These are phyloP conservation scores for Hemicordylus capensis DNA, from an alignment of 2,113 vertebrate genomes.

Conservation along the genomic window DNA sequence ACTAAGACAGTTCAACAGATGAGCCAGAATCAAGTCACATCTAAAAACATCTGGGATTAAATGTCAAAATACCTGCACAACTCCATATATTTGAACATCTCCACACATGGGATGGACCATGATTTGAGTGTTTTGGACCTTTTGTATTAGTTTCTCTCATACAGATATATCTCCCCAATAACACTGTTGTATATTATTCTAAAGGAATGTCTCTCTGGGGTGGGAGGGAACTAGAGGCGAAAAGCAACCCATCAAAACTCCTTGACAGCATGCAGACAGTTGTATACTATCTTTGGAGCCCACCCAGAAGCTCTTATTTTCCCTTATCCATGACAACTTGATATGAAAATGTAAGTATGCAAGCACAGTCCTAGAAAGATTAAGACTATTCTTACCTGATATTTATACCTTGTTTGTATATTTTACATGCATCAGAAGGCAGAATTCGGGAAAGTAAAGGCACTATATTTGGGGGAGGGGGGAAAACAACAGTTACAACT, in stretches of 20 bases:
- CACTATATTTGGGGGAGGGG: conserved; percentile 81
- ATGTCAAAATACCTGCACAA: neutral
- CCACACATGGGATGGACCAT: neutral
- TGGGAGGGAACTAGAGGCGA: neutral
- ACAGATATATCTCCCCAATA: neutral
- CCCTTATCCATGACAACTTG: neutral
- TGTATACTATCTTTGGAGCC: too few species aligned
- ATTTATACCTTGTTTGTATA: conserved; percentile 99
- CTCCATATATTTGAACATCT: neutral
- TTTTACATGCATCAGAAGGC: conserved; percentile 99
- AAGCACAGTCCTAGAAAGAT: neutral
- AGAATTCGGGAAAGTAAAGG: conserved; percentile 99
- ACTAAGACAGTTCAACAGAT: neutral
- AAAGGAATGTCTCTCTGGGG: neutral
- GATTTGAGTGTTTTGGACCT: neutral
- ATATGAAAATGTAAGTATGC: neutral
- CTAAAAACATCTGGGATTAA: neutral
- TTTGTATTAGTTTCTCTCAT: neutral
- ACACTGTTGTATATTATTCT: too few species aligned
- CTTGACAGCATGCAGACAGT: too few species aligned
- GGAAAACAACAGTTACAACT: conserved; percentile 17
- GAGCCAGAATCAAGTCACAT: neutral
- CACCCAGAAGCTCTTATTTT: neutral
- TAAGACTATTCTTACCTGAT: conserved; percentile 85
- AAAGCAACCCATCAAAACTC: neutral